Conservation (phyloP, 2,113 vertebrate genomes). For the Mesocricetus auratus region DNA sequence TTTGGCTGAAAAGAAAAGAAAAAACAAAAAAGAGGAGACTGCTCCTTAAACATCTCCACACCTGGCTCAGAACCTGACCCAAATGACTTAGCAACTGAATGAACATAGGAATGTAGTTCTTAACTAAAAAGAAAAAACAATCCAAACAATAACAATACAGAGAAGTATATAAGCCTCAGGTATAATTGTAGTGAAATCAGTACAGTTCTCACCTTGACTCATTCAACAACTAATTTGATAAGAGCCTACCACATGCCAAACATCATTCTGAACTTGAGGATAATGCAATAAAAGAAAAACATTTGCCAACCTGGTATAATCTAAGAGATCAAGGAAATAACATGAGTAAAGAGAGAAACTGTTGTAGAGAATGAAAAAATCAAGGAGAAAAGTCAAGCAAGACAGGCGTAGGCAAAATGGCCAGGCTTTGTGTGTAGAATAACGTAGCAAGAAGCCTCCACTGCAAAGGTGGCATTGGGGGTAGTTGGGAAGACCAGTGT, state of each 20-base stretch:
- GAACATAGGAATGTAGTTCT: not conserved
- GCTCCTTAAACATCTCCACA: not conserved
- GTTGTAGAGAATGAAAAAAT: not conserved
- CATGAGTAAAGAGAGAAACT: not conserved
- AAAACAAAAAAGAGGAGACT: not conserved
- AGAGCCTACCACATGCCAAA: not conserved
- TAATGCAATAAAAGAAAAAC: not conserved
- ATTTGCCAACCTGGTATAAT: not conserved
- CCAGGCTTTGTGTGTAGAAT: not conserved
- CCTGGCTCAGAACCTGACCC: not conserved
- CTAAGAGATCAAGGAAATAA: not conserved
- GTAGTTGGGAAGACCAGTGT: not conserved
- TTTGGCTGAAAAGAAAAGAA: not conserved
- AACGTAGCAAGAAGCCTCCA: not conserved
- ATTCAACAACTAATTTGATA: not conserved
- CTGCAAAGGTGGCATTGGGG: not conserved
- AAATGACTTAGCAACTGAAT: not conserved
- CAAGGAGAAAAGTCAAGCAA: not conserved
- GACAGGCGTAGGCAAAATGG: rapidly evolving
- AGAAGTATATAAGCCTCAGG: not conserved
- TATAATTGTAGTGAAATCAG: not conserved
- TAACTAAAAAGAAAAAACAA: not conserved
- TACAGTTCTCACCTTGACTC: not conserved
- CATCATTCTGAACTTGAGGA: not conserved
- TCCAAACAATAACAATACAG: not conserved